Evolutionary conservation across 1,140 invertebrate species (phyloP), one percentile per base, ranked within the genome.

Genomic region (Adoxophyes honmai): DNA sequence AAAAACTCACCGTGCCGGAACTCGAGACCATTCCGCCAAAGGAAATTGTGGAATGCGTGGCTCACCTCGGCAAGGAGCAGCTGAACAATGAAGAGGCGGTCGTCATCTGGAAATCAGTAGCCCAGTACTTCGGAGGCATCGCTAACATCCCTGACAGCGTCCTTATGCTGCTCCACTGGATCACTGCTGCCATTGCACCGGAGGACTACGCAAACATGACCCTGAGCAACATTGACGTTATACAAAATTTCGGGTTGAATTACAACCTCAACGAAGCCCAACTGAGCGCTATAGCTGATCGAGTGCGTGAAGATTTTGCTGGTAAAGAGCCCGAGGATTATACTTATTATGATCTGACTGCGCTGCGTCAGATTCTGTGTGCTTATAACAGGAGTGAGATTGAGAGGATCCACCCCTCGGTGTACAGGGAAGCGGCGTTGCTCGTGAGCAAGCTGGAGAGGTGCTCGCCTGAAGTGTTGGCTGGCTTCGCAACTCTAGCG

Each of bases 291-390:
- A 78, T 91, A n/a, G 86, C 85, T 4, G 73, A 81, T 21, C 66
- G 82, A 1, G 78, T 91, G 0, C 71, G 81, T 3, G 70, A 86
- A 58, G 82, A 90, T 55, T 91, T 88, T 76, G 81, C 78, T n/a
- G 67, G 56, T n/a, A 91, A 91, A 70, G 65, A 75, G 3, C 84
- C 87, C 3, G 84, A 90, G 64, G 86, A 91, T 54, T 90, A 90
- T 36, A 89, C 89, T 0, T 79, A 66, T 28, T 90, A 87, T 34
- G 90, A 91, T 72, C 64, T 91, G 35, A 70, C 42, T 34, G 87
- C 88, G 1, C 60, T 91, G 6, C 66, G 77, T 57, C 85, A 91
- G 61, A 88, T 91, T 34, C 53, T 91, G 3, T 91, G 90, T 59
- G 84, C 74, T 5, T 90, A 90, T 51, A 89, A 90, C 18, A 66